These are phyloP conservation scores for Myopa tessellatipennis DNA, from an alignment of 2,888 invertebrate genomes.

Conservation along the genomic window DNA sequence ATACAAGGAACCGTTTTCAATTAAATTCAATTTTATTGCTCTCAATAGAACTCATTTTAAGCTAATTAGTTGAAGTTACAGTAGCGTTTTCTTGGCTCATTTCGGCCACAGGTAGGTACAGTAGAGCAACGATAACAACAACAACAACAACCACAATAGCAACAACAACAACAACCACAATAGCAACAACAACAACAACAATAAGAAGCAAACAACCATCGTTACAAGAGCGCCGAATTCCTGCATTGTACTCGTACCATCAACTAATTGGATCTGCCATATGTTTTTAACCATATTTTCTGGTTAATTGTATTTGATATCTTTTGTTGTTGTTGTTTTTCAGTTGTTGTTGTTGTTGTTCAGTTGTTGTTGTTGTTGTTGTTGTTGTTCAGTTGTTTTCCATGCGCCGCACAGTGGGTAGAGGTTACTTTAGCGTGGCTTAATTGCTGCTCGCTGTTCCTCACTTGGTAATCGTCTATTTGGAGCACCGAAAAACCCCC, in stretches of 20 bases:
- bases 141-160: not conserved
- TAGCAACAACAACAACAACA: conserved; percentile 2
- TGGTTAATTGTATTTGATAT: conserved; percentile 38
- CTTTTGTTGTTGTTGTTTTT: conserved; percentile 28
- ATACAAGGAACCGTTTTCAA: no score
- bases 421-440: conserved; percentile 1
- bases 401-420: conserved; percentile 1
- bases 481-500: conserved; percentile 1
- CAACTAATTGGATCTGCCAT: conserved; percentile 32
- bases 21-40: not conserved
- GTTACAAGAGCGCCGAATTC: not conserved
- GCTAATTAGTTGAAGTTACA: conserved; percentile 14
- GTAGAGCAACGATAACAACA: not conserved
- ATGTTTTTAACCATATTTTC: conserved; percentile 43
- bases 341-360: conserved; percentile 34
- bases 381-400: conserved; percentile 9
- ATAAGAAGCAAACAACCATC: not conserved
- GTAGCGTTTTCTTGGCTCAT: not conserved
- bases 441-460: conserved; percentile 32
- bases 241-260: not conserved
- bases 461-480: conserved; percentile 23
- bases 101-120: not conserved
- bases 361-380: conserved; percentile 24
- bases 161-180: conserved; percentile 21
- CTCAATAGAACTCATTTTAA: not conserved